These are phyloP conservation scores for Formicarius rufipectus DNA, from an alignment of 2,113 vertebrate species.

Conservation along the genomic window DNA sequence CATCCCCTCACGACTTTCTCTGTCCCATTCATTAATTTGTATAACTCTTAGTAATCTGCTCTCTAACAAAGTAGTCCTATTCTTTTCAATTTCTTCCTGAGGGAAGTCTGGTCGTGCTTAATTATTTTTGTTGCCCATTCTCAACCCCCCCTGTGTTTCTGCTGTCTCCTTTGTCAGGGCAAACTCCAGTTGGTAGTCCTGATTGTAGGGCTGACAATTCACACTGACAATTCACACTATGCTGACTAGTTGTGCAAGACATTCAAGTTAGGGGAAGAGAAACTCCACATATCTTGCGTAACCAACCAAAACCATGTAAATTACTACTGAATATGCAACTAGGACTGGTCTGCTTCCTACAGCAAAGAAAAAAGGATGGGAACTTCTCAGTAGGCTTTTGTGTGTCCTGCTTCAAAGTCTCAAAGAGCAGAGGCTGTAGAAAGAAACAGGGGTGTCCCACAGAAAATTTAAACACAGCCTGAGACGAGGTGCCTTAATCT, in stretches of 20 bases:
- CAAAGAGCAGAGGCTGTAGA: not conserved
- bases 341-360: slow-evolving; percentile 39
- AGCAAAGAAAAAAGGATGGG: not conserved
- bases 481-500: not conserved
- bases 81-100: slow-evolving; percentile 56
- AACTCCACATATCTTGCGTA: slow-evolving; percentile 59
- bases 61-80: slow-evolving; percentile 46
- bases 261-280: slow-evolving; percentile 59
- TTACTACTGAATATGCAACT: slow-evolving; percentile 67
- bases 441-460: not conserved
- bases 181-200: slow-evolving; percentile 50
- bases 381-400: not conserved
- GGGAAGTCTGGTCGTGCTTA: slow-evolving; percentile 13
- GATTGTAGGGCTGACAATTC: slow-evolving; percentile 48
- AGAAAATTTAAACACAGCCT: not conserved
- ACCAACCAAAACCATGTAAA: slow-evolving; percentile 66
- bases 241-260: slow-evolving; percentile 58
- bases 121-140: slow-evolving; percentile 39
- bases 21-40: slow-evolving; percentile 62
- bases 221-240: slow-evolving; percentile 49
- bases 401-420: not conserved
- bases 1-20: not conserved
- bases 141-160: slow-evolving; percentile 21
- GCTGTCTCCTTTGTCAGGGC: slow-evolving; percentile 44
- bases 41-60: slow-evolving; percentile 54